Conservation (phyloP, 2,113 vertebrate genomes). For the Protomyctophum bolini region DNA sequence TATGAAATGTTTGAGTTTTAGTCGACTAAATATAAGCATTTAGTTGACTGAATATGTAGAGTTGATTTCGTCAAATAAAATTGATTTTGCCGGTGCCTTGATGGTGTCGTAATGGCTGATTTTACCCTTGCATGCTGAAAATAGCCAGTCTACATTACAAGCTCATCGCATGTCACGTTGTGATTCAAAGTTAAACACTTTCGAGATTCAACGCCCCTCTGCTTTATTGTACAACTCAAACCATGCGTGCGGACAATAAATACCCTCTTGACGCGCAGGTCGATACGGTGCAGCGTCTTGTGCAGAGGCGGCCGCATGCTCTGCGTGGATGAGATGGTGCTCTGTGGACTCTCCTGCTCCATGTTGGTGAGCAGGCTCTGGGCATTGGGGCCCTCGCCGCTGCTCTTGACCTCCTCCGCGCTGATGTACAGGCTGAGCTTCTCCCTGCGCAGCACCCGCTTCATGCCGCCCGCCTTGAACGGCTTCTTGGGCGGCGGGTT, state of each 20-base stretch:
- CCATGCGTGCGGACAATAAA: not conserved
- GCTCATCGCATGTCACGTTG: no score
- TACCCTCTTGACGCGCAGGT: constrained; percentile 78
- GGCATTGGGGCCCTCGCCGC: constrained; percentile 62
- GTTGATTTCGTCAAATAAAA: no score
- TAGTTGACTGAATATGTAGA: no score
- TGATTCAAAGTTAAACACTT: no score
- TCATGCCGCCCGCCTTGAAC: constrained; percentile 65
- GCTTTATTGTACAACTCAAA: no score
- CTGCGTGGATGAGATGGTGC: constrained; percentile 78
- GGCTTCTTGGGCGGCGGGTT: constrained; percentile 37
- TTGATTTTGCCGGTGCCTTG: no score
- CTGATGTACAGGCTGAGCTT: constrained; percentile 76
- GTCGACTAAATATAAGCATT: no score
- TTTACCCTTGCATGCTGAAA: no score
- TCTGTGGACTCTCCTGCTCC: constrained; percentile 82
- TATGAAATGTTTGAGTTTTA: no score
- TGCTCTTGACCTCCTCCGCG: constrained; percentile 68
- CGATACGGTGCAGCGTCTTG: constrained; percentile 77
- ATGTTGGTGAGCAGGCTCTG: constrained; percentile 78
- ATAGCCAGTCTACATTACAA: no score
- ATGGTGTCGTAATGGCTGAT: no score
- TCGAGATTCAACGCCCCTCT: no score
- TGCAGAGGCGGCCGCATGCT: constrained; percentile 74
- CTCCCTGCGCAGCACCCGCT: constrained; percentile 69